These are phyloP conservation scores for Percopsis transmontana DNA, from an alignment of 2,113 vertebrate species.

Conservation along the genomic window DNA sequence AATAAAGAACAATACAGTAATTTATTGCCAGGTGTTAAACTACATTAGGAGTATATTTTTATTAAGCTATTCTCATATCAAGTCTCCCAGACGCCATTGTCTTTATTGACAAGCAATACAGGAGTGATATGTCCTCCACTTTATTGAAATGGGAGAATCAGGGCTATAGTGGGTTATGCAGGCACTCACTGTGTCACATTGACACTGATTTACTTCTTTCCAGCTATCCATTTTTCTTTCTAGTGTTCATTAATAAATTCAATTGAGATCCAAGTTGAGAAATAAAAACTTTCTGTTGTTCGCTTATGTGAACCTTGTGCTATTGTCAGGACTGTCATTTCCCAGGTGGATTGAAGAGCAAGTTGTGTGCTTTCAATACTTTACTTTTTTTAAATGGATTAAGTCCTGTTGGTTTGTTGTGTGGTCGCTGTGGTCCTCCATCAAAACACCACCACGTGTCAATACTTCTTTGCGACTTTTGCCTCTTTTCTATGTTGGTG, in stretches of 20 bases:
- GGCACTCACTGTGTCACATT: slow-evolving; percentile 54
- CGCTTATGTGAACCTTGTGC: slow-evolving; percentile 12
- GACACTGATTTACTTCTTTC: slow-evolving; percentile 33
- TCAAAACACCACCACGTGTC: slow-evolving; percentile 31
- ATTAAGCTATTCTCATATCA: slow-evolving; percentile 42
- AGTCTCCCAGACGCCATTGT: slow-evolving; percentile 36
- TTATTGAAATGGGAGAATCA: slow-evolving; percentile 52
- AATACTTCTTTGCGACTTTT: slow-evolving; percentile 33
- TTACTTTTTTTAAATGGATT: slow-evolving; percentile 5
- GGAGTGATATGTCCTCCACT: slow-evolving; percentile 51
- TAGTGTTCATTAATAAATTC: slow-evolving; percentile 35
- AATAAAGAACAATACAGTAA: slow-evolving; percentile 24
- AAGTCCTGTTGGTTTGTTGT: slow-evolving; percentile 26
- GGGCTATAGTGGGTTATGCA: background rate
- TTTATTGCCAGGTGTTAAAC: too few species aligned
- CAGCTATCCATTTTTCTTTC: slow-evolving; percentile 34
- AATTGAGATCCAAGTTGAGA: slow-evolving; percentile 33
- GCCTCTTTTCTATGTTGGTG: background rate
- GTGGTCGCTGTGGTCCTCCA: slow-evolving; percentile 30
- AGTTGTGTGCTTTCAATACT: slow-evolving; percentile 28
- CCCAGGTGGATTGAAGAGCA: slow-evolving; percentile 35
- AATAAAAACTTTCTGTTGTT: too few species aligned
- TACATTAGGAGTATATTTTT: slow-evolving; percentile 59
- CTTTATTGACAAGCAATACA: slow-evolving; percentile 55
- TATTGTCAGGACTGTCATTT: slow-evolving; percentile 35